A percentile compares a stretch with the other conserved stretches of the same genome.
These are phyloP conservation scores for Esox masquinongy DNA, from an alignment of 2,797 vertebrate genomes.

Conservation along the genomic window DNA sequence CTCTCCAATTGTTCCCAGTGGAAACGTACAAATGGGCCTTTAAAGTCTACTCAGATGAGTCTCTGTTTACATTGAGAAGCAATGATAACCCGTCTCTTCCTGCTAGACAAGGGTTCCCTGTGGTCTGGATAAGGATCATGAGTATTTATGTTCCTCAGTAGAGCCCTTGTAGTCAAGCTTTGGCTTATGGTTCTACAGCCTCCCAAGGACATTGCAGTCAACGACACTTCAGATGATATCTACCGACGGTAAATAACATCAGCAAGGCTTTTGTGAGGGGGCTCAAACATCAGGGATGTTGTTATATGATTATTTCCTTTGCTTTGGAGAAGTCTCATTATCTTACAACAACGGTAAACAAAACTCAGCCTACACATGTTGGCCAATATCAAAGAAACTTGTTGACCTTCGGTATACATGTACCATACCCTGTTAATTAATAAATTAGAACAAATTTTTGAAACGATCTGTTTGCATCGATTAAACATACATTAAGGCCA, in stretches of 20 bases:
- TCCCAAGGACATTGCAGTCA: slow-evolving; percentile 36
- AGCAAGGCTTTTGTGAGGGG: background rate
- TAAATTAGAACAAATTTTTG: slow-evolving; percentile 25
- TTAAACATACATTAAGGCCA: slow-evolving; percentile 50
- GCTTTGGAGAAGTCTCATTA: background rate
- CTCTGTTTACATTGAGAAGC: slow-evolving; percentile 36
- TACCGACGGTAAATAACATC: slow-evolving; percentile 14
- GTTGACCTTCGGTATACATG: slow-evolving; percentile 28
- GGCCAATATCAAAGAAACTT: background rate
- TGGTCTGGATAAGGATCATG: slow-evolving; percentile 55
- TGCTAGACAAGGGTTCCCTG: slow-evolving; percentile 40
- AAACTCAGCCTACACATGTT: background rate
- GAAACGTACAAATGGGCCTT: slow-evolving; percentile 39
- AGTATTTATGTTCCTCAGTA: slow-evolving; percentile 58
- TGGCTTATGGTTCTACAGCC: slow-evolving; percentile 41
- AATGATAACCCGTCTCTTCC: slow-evolving; percentile 36
- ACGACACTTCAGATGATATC: slow-evolving; percentile 42
- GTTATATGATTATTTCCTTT: background rate
- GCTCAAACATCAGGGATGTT: background rate
- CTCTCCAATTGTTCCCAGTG: slow-evolving; percentile 30
- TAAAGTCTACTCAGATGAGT: slow-evolving; percentile 35
- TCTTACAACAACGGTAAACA: background rate
- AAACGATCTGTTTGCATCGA: slow-evolving; percentile 43
- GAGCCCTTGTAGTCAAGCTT: slow-evolving; percentile 42
- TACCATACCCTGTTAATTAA: slow-evolving; percentile 44